These are phyloP conservation scores for Dinocampus coccinellae DNA, from an alignment of 2,888 invertebrate species.

Conservation along the genomic window DNA sequence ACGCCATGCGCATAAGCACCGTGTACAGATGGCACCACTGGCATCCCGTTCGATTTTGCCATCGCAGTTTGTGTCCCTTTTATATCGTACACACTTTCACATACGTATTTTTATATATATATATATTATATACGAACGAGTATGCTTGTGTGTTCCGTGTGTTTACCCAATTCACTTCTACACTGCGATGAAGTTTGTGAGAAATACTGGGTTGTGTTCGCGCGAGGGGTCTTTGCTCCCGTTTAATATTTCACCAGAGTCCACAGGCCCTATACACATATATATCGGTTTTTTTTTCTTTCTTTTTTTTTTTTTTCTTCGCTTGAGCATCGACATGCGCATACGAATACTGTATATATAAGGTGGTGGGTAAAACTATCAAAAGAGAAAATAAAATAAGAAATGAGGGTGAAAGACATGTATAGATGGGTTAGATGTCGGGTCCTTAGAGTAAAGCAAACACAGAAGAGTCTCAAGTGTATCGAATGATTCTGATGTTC, in stretches of 20 bases:
- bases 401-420: not conserved
- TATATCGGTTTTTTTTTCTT: slow-evolving; percentile 26
- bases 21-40: slow-evolving; percentile 23
- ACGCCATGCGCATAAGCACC: slow-evolving; percentile 14
- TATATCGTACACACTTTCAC: not conserved
- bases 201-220: slow-evolving; percentile 38
- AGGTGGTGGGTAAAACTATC: not conserved
- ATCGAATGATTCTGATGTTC: slow-evolving; percentile 10
- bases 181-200: slow-evolving; percentile 21
- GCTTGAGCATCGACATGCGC: slow-evolving; percentile 62
- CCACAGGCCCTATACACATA: slow-evolving; percentile 57
- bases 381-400: not conserved
- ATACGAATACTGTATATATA: slow-evolving; percentile 27
- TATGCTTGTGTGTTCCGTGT: not conserved
- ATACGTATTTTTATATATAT: no score
- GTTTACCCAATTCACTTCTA: slow-evolving; percentile 18
- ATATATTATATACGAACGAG: not conserved
- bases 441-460: not conserved
- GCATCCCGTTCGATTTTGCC: slow-evolving; percentile 19
- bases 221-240: slow-evolving; percentile 66
- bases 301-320: not conserved
- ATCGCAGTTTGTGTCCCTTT: not conserved
- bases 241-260: slow-evolving; percentile 68
- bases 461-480: not conserved
- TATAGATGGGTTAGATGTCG: not conserved